Percentiles rank a stretch among this genome's conserved stretches.
Conservation (phyloP, 2,113 vertebrate species). For the Heterotilapia buettikoferi region DNA sequence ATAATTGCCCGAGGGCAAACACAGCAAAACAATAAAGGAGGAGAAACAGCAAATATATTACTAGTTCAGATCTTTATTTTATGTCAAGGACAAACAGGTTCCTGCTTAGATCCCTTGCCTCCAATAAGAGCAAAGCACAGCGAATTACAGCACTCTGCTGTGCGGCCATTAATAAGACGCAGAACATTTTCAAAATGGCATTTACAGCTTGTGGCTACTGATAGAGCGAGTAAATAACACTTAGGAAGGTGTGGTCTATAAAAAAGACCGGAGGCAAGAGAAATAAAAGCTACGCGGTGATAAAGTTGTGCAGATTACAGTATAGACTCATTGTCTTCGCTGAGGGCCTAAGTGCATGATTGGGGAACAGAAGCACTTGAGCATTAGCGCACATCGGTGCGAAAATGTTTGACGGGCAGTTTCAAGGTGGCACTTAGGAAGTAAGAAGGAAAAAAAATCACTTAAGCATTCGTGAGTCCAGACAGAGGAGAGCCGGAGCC, state of each 20-base stretch:
- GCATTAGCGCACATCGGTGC: not conserved
- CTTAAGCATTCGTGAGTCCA: slow-evolving; percentile 33
- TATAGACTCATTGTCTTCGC: slow-evolving; percentile 10
- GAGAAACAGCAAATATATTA: slow-evolving; percentile 67
- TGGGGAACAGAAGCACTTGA: slow-evolving; percentile 22
- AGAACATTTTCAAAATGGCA: slow-evolving; percentile 58
- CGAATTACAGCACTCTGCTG: slow-evolving; percentile 53
- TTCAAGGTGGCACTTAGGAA: slow-evolving; percentile 42
- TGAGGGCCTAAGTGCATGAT: slow-evolving; percentile 10
- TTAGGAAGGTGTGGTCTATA: slow-evolving; percentile 32
- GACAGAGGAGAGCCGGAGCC: slow-evolving; percentile 10
- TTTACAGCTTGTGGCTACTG: slow-evolving; percentile 52
- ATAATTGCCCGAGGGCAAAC: slow-evolving; percentile 71
- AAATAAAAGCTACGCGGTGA: slow-evolving; percentile 10
- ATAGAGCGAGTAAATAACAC: slow-evolving; percentile 50
- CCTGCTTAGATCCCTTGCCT: slow-evolving; percentile 49
- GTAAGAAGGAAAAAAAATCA: slow-evolving; percentile 15
- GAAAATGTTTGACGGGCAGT: slow-evolving; percentile 30
- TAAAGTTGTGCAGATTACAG: slow-evolving; percentile 26
- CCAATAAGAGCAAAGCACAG: slow-evolving; percentile 45
- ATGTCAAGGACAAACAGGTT: slow-evolving; percentile 72
- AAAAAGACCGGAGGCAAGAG: slow-evolving; percentile 1
- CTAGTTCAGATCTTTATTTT: slow-evolving; percentile 65
- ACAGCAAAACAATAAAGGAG: slow-evolving; percentile 67
- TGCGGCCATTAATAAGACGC: slow-evolving; percentile 49